Conservation (phyloP, 2,797 vertebrate genomes). For the Crypturellus tataupa region DNA sequence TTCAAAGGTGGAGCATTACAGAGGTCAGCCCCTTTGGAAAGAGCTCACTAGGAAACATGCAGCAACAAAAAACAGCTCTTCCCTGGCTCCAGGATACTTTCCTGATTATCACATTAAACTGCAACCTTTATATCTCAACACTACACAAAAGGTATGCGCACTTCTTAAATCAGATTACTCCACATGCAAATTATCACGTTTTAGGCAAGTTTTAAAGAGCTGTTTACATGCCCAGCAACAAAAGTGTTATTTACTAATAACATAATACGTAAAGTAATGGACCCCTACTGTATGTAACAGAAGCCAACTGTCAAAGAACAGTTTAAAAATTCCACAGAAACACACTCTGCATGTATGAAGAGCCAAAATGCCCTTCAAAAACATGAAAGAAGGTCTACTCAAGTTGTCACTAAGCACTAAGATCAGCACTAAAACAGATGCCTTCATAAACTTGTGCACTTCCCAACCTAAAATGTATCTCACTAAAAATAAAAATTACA, state of each 20-base stretch:
- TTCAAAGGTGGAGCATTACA: neutral
- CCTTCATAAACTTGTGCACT: neutral
- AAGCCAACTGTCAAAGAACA: neutral
- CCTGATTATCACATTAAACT: neutral
- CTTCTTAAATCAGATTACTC: neutral
- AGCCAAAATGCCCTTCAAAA: neutral
- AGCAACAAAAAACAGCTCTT: neutral
- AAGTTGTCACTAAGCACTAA: neutral
- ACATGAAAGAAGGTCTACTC: neutral
- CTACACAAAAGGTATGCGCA: neutral
- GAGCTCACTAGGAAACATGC: neutral
- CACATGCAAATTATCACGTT: rapidly evolving
- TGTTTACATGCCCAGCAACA: neutral
- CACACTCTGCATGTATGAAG: neutral
- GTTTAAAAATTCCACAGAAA: neutral
- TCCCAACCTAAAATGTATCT: neutral
- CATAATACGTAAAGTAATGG: no score
- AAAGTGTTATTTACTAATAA: neutral
- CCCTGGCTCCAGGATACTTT: neutral
- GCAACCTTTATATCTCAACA: neutral
- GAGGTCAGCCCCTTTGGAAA: neutral
- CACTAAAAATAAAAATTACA: neutral
- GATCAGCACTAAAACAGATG: neutral
- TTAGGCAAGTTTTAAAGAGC: neutral
- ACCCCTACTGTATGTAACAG: neutral